Conservation (phyloP, 2,888 invertebrate species). For the Fragum fragum region DNA sequence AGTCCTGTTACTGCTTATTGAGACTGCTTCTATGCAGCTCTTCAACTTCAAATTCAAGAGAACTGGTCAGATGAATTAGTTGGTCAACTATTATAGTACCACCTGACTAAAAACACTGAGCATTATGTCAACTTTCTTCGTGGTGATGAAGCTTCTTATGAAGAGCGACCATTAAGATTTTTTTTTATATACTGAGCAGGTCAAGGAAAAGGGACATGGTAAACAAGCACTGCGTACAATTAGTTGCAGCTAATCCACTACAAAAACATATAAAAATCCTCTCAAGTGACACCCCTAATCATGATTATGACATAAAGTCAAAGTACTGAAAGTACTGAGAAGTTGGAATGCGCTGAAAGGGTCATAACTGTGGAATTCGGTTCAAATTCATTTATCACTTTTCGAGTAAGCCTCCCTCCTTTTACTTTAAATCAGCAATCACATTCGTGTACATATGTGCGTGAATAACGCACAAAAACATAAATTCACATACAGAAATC, state of each 20-base stretch:
- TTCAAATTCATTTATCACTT: no score
- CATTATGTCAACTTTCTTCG: slow-evolving; percentile 16
- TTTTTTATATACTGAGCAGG: neutral
- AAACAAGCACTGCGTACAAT: slow-evolving; percentile 4
- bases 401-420: no score
- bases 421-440: no score
- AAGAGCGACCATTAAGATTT: neutral
- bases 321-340: no score
- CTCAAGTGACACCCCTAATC: neutral
- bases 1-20: no score
- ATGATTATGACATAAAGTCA: neutral
- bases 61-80: neutral
- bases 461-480: no score
- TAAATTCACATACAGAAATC: no score
- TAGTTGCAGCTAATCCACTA: no score
- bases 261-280: neutral
- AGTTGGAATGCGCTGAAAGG: no score
- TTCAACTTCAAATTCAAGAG: neutral
- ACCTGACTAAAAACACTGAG: neutral
- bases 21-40: neutral
- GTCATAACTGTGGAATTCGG: no score
- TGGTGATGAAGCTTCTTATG: no score
- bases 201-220: slow-evolving; percentile 13
- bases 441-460: no score
- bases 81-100: neutral